Conservation (phyloP, 2,797 vertebrate genomes). For the Salmo trutta region DNA sequence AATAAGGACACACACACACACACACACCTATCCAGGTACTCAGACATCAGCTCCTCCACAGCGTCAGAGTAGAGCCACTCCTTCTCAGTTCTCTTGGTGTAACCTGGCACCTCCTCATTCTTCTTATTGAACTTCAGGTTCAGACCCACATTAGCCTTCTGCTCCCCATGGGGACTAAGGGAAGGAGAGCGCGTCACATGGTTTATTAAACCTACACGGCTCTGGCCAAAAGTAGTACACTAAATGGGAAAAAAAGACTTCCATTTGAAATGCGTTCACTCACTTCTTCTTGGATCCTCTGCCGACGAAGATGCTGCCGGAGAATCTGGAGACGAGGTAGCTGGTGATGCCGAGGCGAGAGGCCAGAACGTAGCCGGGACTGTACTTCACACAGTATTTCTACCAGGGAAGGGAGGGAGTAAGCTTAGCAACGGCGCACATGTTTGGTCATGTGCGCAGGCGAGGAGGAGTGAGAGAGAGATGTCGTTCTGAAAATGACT, state of each 20-base stretch:
- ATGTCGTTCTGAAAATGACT: slow-evolving; percentile 57
- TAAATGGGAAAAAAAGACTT: background rate
- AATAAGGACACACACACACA: slow-evolving; percentile 19
- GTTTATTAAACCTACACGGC: too few relatives aligned
- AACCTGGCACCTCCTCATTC: slow-evolving; percentile 98
- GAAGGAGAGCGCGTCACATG: background rate
- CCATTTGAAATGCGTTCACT: slow-evolving; percentile 56
- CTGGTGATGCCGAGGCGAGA: slow-evolving; percentile 92
- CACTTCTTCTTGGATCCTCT: slow-evolving; percentile 95
- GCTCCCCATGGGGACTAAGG: slow-evolving; percentile 92
- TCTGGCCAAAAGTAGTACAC: too few relatives aligned
- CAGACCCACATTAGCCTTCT: slow-evolving; percentile 91
- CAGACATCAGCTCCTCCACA: slow-evolving; percentile 89
- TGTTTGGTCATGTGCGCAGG: background rate
- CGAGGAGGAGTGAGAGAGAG: background rate
- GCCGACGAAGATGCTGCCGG: slow-evolving; percentile 97
- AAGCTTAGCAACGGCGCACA: background rate
- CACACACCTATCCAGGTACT: slow-evolving; percentile 91
- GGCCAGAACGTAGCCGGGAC: slow-evolving; percentile 92
- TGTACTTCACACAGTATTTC: slow-evolving; percentile 98
- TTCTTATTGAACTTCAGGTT: slow-evolving; percentile 99
- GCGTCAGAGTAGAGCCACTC: slow-evolving; percentile 97
- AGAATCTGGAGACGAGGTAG: slow-evolving; percentile 98
- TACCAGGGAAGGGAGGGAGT: slow-evolving; percentile 66
- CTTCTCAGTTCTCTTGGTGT: slow-evolving; percentile 93